Conservation (phyloP, 2,113 vertebrate species). For the Phainopepla nitens region DNA sequence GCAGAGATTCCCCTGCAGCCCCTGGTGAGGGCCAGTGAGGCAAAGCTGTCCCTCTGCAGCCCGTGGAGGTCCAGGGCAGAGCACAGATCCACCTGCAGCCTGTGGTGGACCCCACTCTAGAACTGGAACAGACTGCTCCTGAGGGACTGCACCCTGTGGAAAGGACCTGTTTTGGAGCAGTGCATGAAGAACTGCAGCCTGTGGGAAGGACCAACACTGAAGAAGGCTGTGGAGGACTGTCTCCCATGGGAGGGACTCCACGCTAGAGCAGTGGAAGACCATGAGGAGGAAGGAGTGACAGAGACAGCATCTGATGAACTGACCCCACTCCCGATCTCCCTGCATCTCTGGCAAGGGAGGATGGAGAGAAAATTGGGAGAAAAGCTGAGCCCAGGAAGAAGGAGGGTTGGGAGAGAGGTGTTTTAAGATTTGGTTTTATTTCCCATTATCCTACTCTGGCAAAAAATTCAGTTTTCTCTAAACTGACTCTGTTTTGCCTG, state of each 20-base stretch:
- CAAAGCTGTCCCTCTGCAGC: background rate
- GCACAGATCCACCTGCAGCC: background rate
- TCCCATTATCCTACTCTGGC: background rate
- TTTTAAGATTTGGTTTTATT: background rate
- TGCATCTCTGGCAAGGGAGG: background rate
- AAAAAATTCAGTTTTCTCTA: background rate
- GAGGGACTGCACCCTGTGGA: background rate
- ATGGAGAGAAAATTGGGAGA: background rate
- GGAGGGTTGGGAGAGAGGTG: background rate
- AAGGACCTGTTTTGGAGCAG: background rate
- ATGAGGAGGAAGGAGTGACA: background rate
- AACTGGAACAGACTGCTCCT: background rate
- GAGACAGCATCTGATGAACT: background rate
- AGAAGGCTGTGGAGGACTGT: background rate
- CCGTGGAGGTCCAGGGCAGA: background rate
- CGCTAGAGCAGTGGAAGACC: accelerated
- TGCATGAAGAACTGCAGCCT: background rate
- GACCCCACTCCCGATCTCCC: too few species aligned
- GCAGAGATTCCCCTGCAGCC: background rate
- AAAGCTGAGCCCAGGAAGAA: background rate
- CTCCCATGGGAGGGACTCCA: background rate
- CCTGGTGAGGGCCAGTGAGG: too few species aligned
- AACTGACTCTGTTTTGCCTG: background rate
- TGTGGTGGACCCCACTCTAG: background rate
- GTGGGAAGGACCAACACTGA: background rate